A percentile compares a stretch with the other conserved stretches of the same genome.
phyloP scores from a whole-genome alignment of 2,797 vertebrate species.

The Delichon dasypus region DNA sequence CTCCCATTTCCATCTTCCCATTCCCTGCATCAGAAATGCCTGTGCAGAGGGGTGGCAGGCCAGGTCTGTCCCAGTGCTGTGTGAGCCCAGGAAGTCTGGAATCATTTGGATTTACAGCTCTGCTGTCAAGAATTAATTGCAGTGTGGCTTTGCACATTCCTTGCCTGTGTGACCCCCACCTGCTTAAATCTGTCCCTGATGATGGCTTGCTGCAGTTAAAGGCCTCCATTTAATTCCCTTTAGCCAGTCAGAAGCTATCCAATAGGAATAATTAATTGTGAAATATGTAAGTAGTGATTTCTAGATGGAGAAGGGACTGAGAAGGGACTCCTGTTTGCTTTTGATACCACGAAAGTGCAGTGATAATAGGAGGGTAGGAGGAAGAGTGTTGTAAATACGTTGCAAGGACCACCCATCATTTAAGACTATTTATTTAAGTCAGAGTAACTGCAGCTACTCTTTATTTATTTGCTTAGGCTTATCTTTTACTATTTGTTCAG shows the following conservation, averaged over 20 bases:
- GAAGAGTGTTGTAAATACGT: not conserved
- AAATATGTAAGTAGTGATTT: not conserved
- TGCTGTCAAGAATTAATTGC: not conserved
- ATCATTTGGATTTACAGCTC: accelerated
- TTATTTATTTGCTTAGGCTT: not conserved
- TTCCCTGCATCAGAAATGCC: accelerated
- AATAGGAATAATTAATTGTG: not conserved
- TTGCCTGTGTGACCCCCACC: not conserved
- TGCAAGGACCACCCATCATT: not conserved
- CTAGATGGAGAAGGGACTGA: not conserved
- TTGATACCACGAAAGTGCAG: not conserved
- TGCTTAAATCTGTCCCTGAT: not conserved
- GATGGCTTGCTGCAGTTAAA: not conserved
- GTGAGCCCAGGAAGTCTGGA: not conserved
- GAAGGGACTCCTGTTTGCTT: not conserved
- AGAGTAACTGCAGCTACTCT: not conserved
- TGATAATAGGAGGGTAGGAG: not conserved
- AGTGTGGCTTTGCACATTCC: not conserved
- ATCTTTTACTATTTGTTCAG: not conserved
- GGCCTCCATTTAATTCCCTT: not conserved
- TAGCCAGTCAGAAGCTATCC: not conserved
- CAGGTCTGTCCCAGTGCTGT: not conserved
- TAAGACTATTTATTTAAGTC: not conserved
- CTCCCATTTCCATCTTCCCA: not conserved
- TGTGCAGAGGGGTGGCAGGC: not conserved